These are phyloP conservation scores for Cherax destructor DNA, from an alignment of 1,140 invertebrate genomes.

Conservation along the genomic window DNA sequence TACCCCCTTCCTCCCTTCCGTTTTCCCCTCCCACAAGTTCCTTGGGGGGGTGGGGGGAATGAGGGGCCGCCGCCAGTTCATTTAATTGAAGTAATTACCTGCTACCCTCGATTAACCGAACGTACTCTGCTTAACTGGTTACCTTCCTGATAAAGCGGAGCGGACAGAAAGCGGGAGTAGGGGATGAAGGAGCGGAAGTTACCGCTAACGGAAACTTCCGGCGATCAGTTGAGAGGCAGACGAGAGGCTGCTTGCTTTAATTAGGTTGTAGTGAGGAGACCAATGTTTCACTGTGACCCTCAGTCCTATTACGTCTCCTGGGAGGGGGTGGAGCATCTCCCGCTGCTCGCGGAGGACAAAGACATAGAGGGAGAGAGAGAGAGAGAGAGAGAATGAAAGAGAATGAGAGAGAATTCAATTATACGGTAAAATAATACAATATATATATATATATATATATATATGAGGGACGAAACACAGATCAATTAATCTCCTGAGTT, in stretches of 20 bases:
- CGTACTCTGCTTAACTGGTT: conserved; percentile 3
- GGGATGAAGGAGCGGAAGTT: background rate
- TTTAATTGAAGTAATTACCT: conserved; percentile 57
- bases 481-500: too few relatives aligned
- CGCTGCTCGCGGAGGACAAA: background rate
- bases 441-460: too few relatives aligned
- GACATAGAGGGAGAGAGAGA: background rate
- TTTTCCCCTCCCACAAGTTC: background rate
- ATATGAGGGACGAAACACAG: too few relatives aligned
- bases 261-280: background rate
- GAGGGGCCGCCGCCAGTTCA: conserved; percentile 36
- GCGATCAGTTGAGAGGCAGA: background rate
- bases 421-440: too few relatives aligned
- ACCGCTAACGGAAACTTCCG: background rate
- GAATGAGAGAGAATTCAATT: too few relatives aligned
- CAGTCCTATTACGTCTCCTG: background rate
- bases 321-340: background rate
- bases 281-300: background rate
- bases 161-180: background rate
- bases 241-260: background rate
- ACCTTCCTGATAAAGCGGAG: background rate
- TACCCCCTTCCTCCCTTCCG: background rate
- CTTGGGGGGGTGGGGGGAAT: background rate
- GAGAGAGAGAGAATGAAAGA: too few relatives aligned
- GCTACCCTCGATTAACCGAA: conserved; percentile 33